phyloP scores from a whole-genome alignment of 2,797 vertebrate genomes.

The Microctenopoma steveboyesi region DNA sequence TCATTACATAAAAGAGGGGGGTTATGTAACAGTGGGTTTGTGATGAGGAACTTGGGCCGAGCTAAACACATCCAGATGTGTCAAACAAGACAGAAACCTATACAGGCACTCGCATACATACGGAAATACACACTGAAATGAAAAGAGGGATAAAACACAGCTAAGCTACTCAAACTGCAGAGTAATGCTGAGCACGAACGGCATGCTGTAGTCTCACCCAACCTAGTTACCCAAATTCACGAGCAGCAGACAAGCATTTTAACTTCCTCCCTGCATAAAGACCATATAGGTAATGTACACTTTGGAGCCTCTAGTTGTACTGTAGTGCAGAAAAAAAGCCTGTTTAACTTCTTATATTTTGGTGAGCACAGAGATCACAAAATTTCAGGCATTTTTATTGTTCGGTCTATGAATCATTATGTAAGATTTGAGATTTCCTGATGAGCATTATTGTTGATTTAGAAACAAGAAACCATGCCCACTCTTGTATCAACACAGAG shows the following conservation, averaged over 20 bases:
- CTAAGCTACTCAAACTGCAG: constrained; percentile 62
- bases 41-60: constrained; percentile 70
- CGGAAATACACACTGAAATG: constrained; percentile 25
- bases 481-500: constrained; percentile 56
- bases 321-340: background rate
- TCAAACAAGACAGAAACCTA: constrained; percentile 66
- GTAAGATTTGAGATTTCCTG: constrained; percentile 71
- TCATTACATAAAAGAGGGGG: constrained; percentile 80
- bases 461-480: constrained; percentile 68
- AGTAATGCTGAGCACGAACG: constrained; percentile 76
- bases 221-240: constrained; percentile 58
- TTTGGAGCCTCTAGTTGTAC: constrained; percentile 1
- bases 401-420: constrained; percentile 57
- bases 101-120: constrained; percentile 27
- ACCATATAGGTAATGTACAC: constrained; percentile 25
- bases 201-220: constrained; percentile 59
- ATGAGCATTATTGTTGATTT: constrained; percentile 74
- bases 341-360: background rate
- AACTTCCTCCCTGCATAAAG: constrained; percentile 25
- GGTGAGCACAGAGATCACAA: constrained; percentile 21
- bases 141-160: constrained; percentile 27
- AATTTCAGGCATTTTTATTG: constrained; percentile 36
- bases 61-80: constrained; percentile 83
- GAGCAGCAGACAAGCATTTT: constrained; percentile 45
- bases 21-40: constrained; percentile 82